Evolutionary conservation across 2,113 vertebrate genomes (phyloP), one percentile per base, ranked within the genome.

Genomic region (Pseudorasbora parva): DNA sequence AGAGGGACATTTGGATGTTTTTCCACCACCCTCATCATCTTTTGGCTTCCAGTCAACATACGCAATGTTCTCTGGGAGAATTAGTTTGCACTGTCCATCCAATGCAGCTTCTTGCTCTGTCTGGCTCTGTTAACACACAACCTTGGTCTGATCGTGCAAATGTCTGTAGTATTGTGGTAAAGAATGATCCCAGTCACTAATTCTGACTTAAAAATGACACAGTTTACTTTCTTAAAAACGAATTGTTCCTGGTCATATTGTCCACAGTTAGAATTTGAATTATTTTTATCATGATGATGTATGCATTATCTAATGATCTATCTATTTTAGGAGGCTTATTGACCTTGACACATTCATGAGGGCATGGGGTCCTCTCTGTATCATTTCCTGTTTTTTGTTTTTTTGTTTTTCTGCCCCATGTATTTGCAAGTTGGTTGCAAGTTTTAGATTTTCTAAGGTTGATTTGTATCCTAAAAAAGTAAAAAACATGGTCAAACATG

Each of bases 21-120:
- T 59, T 43, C 75, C 30, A 6, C 25, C 27, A 51, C 19, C 25
- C 56, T 83, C 59, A n/a, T 62, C 54, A 74, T 49, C 30, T 80
- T 60, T 79, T 73, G 83, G 75, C 41, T 81, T 43, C 14, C 8
- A 62, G 43, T 80, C 69, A 57, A 30, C 56, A 56, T 83, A 79
- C 76, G 82, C 66, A 75, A 2, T 79, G 49, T 79, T 64, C 49
- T 59, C 25, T 21, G 8, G 10, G 6, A 69, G 85, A 71, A 30
- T 64, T 56, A 54, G 41, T 71, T 72, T 82, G 47, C 25, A 59
- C 77, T 60, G n/a, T 41, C 47, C 6, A n/a, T 41, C 47, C 6
- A n/a, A 1, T 85, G 47, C 51, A 77, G 66, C 69, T 57, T 5
- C 47, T 43, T 71, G 15, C n/a, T 6, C 6, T 0, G 57, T 14